These are phyloP conservation scores for Parelbella ahira DNA, from an alignment of 2,888 invertebrate genomes.

Conservation along the genomic window DNA sequence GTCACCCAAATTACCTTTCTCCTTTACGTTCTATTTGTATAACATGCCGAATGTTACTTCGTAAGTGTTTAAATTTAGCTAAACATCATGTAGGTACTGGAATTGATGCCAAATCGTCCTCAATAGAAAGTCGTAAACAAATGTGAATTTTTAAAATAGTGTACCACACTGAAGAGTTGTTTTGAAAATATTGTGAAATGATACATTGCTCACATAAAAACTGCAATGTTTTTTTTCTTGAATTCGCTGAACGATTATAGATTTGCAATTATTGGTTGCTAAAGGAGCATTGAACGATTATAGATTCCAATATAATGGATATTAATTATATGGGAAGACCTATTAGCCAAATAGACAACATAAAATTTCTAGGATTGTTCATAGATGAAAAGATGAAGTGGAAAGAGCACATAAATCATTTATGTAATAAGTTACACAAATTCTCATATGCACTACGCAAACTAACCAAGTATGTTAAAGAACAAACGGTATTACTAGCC, in stretches of 20 bases:
- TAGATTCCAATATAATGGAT: too few species aligned
- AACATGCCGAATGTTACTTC: constrained; percentile 30
- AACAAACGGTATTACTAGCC: background rate
- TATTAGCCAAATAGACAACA: background rate
- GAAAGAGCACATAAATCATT: background rate
- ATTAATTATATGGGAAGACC: background rate
- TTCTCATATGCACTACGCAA: too few species aligned
- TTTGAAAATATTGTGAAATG: too few species aligned
- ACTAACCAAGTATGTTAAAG: background rate
- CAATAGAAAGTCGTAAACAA: constrained; percentile 39
- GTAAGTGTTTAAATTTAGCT: constrained; percentile 39
- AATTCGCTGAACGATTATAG: too few species aligned
- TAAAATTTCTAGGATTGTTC: background rate
- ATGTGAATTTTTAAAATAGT: too few species aligned
- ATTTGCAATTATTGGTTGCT: too few species aligned
- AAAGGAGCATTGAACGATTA: too few species aligned
- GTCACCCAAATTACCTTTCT: constrained; percentile 29
- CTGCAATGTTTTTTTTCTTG: too few species aligned
- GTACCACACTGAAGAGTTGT: too few species aligned
- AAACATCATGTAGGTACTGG: constrained; percentile 33
- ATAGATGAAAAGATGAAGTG: constrained; percentile 1
- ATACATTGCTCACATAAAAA: too few species aligned
- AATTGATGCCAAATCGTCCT: constrained; percentile 54
- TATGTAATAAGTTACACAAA: background rate
- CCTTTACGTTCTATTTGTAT: constrained; percentile 39